phyloP scores from a whole-genome alignment of 92 coral and sea anemone genomes.

The Actinernus sp. region DNA sequence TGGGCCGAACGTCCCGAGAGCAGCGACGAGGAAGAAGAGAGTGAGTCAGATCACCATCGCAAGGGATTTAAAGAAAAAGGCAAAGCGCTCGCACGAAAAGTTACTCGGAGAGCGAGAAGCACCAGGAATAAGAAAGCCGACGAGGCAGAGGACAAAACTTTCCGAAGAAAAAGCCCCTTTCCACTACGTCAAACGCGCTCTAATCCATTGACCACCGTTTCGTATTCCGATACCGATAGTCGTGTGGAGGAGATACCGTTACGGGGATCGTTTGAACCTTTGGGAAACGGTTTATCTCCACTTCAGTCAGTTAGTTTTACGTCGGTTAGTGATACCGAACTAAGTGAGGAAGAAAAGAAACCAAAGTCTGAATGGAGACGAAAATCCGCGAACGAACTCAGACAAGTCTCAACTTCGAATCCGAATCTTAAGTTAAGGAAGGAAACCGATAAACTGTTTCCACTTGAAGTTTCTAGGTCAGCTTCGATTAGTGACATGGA shows the following conservation, averaged over 20 bases:
- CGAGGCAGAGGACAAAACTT: background rate
- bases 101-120: slow-evolving; percentile 60
- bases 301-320: background rate
- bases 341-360: background rate
- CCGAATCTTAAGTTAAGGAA: background rate
- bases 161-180: slow-evolving; percentile 22
- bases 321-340: slow-evolving; percentile 14
- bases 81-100: slow-evolving; percentile 49
- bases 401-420: background rate
- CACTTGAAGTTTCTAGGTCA: slow-evolving; percentile 1
- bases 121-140: slow-evolving; percentile 13
- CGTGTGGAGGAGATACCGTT: slow-evolving; percentile 12
- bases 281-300: background rate
- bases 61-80: slow-evolving; percentile 47
- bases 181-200: slow-evolving; percentile 25
- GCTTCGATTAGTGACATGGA: background rate
- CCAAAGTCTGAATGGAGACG: background rate
- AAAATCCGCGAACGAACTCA: background rate
- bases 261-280: background rate
- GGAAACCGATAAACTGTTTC: background rate
- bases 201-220: slow-evolving; percentile 15
- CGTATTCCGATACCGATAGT: slow-evolving; percentile 50
- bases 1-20: slow-evolving; percentile 98
- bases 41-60: slow-evolving; percentile 43
- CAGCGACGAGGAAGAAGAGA: slow-evolving; percentile 80